Conservation (phyloP, 2,888 invertebrate genomes). For the Limnephilus auricula region DNA sequence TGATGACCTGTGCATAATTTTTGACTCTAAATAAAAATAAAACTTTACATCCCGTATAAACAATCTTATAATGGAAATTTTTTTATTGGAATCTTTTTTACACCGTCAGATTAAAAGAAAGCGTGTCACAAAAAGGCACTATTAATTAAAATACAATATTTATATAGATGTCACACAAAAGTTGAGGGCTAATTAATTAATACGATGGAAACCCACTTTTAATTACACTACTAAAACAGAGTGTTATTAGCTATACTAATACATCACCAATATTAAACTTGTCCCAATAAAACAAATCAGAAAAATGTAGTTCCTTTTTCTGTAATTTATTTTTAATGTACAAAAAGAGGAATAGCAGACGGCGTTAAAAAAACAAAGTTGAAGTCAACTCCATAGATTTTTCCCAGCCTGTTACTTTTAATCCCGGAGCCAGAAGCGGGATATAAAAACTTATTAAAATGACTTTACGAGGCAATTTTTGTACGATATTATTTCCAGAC, state of each 20-base stretch:
- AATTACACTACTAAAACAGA: neutral
- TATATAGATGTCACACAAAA: neutral
- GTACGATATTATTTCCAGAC: neutral
- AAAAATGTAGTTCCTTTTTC: neutral
- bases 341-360: neutral
- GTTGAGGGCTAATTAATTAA: too few relatives aligned
- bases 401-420: neutral
- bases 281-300: neutral
- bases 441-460: neutral
- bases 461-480: neutral
- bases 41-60: too few relatives aligned
- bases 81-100: too few relatives aligned
- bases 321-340: neutral
- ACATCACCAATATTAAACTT: too few relatives aligned
- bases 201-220: too few relatives aligned
- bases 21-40: too few relatives aligned
- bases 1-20: too few relatives aligned
- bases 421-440: neutral
- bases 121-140: too few relatives aligned
- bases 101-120: too few relatives aligned
- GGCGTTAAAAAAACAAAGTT: neutral
- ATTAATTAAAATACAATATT: too few relatives aligned
- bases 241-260: neutral
- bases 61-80: too few relatives aligned
- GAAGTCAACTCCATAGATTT: neutral